Conservation (phyloP, 2,113 vertebrate genomes). For the Eurystomus gularis region DNA sequence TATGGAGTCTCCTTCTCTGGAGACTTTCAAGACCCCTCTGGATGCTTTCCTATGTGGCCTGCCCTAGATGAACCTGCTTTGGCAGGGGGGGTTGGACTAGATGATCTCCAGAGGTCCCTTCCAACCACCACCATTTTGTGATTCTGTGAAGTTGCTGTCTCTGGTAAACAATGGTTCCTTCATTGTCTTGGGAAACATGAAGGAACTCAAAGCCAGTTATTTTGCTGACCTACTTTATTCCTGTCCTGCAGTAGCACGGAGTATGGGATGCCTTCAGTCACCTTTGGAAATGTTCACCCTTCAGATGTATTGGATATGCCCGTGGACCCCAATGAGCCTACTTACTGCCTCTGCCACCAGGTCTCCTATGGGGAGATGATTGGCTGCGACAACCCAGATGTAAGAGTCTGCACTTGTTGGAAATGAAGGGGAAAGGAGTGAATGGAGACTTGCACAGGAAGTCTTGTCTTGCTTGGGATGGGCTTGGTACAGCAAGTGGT, state of each 20-base stretch:
- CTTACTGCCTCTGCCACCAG: constrained; percentile 97
- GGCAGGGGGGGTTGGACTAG: no score
- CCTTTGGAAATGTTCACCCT: constrained; percentile 91
- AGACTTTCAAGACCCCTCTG: no score
- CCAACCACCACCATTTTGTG: no score
- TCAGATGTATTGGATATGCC: constrained; percentile 99
- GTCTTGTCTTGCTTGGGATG: not conserved
- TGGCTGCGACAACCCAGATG: constrained; percentile 96
- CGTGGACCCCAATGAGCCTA: constrained; percentile 97
- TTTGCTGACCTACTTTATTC: not conserved
- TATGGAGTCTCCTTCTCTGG: no score
- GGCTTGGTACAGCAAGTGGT: not conserved
- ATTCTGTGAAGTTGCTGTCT: not conserved
- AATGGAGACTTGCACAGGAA: not conserved
- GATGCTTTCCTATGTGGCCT: no score
- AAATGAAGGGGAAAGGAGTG: not conserved
- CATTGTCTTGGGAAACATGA: not conserved
- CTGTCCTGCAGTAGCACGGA: constrained; percentile 81
- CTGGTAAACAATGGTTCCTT: not conserved
- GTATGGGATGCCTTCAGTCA: constrained; percentile 86
- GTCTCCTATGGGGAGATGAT: constrained; percentile 99
- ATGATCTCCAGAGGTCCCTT: no score
- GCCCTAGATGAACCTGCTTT: no score
- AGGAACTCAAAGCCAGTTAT: not conserved
- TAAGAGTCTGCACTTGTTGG: constrained; percentile 72